Percentiles rank a stretch among this genome's conserved stretches.
Evolutionary conservation across 2,888 invertebrate species (phyloP).

Genomic region (Plagodis dolabraria): DNA sequence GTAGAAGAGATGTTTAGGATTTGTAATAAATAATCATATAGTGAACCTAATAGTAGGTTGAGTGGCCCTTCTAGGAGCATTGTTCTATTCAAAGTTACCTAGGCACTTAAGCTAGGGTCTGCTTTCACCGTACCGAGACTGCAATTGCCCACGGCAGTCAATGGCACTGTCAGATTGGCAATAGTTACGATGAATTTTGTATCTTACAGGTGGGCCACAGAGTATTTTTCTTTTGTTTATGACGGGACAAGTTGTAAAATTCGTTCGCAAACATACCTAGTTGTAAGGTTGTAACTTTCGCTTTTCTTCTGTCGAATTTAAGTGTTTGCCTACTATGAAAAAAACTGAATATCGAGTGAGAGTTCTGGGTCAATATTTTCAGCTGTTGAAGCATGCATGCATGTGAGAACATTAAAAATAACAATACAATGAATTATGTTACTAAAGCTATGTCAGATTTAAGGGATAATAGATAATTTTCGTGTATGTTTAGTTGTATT

Average conservation of each 20-base stretch:
- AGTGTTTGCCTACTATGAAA: no score
- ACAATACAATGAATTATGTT: no score
- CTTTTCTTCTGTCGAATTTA: conserved; percentile 13
- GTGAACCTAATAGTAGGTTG: no score
- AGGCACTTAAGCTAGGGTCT: conserved; percentile 13
- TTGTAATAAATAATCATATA: conserved; percentile 18
- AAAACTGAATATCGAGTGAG: no score
- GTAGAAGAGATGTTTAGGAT: neutral
- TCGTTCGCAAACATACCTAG: conserved; percentile 9
- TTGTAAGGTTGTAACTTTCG: conserved; percentile 18
- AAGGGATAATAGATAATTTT: no score
- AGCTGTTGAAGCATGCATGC: neutral
- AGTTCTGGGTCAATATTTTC: neutral
- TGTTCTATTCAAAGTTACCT: conserved; percentile 8
- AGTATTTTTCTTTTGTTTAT: conserved; percentile 20
- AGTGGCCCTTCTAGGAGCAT: conserved; percentile 5
- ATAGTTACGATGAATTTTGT: conserved; percentile 23
- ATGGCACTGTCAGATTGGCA: conserved; percentile 19
- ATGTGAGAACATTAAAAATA: no score
- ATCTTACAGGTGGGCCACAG: conserved; percentile 14
- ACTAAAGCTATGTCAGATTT: no score
- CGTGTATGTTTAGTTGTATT: no score
- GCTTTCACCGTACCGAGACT: conserved; percentile 23
- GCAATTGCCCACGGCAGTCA: conserved; percentile 23
- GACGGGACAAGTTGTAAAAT: conserved; percentile 23